Evolutionary conservation across 2,888 invertebrate genomes (phyloP).

Genomic region (Philopedon plagiatum): DNA sequence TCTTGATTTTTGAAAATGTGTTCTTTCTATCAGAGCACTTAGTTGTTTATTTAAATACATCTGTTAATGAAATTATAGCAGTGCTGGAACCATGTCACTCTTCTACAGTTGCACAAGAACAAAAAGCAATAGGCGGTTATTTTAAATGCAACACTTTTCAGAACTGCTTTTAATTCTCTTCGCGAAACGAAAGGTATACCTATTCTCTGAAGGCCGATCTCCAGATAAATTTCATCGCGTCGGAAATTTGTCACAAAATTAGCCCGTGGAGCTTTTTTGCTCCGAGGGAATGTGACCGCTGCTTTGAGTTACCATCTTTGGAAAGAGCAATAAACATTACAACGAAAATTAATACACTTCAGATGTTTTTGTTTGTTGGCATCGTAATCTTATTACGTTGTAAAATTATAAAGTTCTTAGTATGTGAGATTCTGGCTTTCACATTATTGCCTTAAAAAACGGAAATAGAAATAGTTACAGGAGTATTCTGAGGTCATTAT

Average conservation of each 20-base stretch:
- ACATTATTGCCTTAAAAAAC: too few relatives aligned
- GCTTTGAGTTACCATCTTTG: conserved; percentile 39
- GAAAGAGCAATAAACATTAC: conserved; percentile 41
- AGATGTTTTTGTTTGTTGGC: conserved; percentile 1
- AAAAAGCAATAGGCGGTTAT: background rate
- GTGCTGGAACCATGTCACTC: too few relatives aligned
- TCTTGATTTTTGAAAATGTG: too few relatives aligned
- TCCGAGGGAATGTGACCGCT: conserved; percentile 10
- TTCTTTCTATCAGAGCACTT: too few relatives aligned
- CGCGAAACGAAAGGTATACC: conserved; percentile 27
- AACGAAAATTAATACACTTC: conserved; percentile 40
- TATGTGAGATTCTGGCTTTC: background rate
- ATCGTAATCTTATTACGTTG: background rate
- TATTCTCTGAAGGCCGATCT: conserved; percentile 41
- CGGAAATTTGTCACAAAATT: conserved; percentile 50
- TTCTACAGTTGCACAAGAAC: background rate
- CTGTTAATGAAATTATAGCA: too few relatives aligned
- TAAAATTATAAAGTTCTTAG: background rate
- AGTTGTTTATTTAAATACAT: too few relatives aligned
- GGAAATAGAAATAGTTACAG: too few relatives aligned
- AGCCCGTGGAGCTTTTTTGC: conserved; percentile 35
- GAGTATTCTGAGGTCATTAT: too few relatives aligned
- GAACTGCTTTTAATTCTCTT: conserved; percentile 2
- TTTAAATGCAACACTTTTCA: background rate
- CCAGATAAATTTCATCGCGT: conserved; percentile 47